Base-by-base conservation (phyloP, 1,140 invertebrate genomes). In the Rhyacophila brunnea region DNA sequence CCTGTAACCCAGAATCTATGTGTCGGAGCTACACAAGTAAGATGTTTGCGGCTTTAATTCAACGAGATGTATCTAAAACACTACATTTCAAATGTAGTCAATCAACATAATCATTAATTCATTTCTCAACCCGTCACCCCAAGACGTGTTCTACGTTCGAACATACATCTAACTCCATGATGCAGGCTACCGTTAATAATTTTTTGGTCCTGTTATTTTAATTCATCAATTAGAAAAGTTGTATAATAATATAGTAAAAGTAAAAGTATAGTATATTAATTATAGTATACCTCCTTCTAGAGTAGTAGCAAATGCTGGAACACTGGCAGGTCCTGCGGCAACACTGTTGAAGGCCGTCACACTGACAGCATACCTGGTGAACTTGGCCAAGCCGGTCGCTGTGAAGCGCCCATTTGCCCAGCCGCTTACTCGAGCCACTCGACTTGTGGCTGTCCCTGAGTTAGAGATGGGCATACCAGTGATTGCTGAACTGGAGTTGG, bases 261-360 rank as follows among this genome's bases (percentile, higher is more conserved):
- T n/a, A n/a, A 6, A 35, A n/a, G 34, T 35, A 35, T 6, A 35
- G 34, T 7, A 35, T 6, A 35, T n/a, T 6, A 35, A n/a, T n/a
- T n/a, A n/a, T n/a, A n/a, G n/a, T 11, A 75, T 75, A 92, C 90
- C 89, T 79, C 92, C 92, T 82, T 95, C 93, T 58, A 91, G 83
- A 13, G 93, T 95, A 15, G 89, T 86, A 5, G 89, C 90, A 47
- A 86, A 83, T 23, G 90, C 81, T 15, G 88, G 83, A 0, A 84
- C 72, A 13, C 91, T 91, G 19, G 85, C 82, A 1, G 93, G 93
- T 15, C 93, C 93, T n/a, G 86, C 85, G 1, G 92, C 93, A 46
- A 92, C 88, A 58, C 86, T 87, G 70, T 96, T 97, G 70, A 93
- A 93, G 0, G 93, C 92, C 71, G 89, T 85, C 2, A 96, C 88